Base-by-base conservation (phyloP, 2,888 invertebrate genomes). In the Rhodophaea formosa region DNA sequence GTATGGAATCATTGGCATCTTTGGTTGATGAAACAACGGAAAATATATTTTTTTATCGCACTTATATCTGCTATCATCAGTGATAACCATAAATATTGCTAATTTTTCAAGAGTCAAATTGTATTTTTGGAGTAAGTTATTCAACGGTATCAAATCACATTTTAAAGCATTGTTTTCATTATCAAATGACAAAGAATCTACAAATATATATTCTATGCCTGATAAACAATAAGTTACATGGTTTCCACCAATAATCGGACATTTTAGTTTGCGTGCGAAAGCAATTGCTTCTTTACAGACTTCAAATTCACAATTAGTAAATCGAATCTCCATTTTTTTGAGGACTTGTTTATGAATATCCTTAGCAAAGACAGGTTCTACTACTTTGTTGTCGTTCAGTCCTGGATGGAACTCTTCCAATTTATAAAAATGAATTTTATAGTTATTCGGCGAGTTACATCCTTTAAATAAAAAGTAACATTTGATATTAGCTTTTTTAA, bases 381-480 rank as follows among this genome's bases (percentile, higher is more conserved):
- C 51, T 12, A 39, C 0, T 39, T 14, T 16, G 35, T 16, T 51
- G 10, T 15, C 8, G 12, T 39, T 17, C 3, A n/a, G 7, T 17
- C 44, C 53, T 32, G 30, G 39, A 12, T 15, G 30, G 7, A 8
- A 10, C 3, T 30, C 43, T 10, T 15, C 43, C 8, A 43, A 15
- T 23, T 47, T 60, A 29, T 57, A 14, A 1, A 72, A 54, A 56
- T 62, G 66, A 29, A 59, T 0, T 66, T 29, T 0, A 68, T 57
- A 15, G 71, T 58, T 14, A 55, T 23, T 29, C 74, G 66, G 0
- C 2, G 39, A 39, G n/a, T 39, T 39, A 39, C 79, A 75, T 3
- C 80, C 79, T 68, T 82, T 75, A 45, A 82, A 71, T n/a, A 83
- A 52, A 35, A 79, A 62, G 53, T 71, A 72, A 44, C 79, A 80